These are phyloP conservation scores for Rhagophthalmus giganteus DNA, from an alignment of 2,888 invertebrate species.

Conservation along the genomic window DNA sequence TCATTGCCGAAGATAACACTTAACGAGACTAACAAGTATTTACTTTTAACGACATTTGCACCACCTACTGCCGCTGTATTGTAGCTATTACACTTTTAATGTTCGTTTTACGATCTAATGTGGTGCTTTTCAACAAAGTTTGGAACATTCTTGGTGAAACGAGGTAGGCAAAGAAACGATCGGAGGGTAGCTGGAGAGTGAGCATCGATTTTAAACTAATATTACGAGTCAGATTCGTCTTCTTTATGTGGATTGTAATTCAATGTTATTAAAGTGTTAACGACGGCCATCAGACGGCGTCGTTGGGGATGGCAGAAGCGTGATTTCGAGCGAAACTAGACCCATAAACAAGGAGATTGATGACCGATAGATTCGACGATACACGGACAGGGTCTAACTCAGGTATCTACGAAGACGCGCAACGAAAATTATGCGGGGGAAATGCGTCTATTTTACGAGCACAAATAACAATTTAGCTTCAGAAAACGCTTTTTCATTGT, in stretches of 20 bases:
- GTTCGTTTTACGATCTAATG: conserved; percentile 27
- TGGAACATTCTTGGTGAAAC: conserved; percentile 19
- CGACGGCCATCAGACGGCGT: conserved; percentile 41
- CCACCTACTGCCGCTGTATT: conserved; percentile 26
- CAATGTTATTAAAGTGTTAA: conserved; percentile 45
- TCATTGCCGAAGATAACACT: conserved; percentile 36
- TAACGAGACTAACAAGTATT: conserved; percentile 34
- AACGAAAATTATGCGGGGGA: too few species aligned
- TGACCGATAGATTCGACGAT: conserved; percentile 25
- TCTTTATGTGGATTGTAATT: conserved; percentile 41
- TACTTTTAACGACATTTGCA: conserved; percentile 34
- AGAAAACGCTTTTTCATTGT: too few species aligned
- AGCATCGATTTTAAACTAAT: conserved; percentile 14
- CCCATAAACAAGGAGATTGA: conserved; percentile 41
- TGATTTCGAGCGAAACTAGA: conserved; percentile 38
- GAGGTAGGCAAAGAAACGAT: conserved; percentile 23
- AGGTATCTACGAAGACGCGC: too few species aligned
- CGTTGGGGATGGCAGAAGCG: conserved; percentile 34
- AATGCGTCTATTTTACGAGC: too few species aligned
- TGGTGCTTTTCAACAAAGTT: conserved; percentile 23
- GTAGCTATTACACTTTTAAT: conserved; percentile 26
- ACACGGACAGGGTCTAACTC: conserved; percentile 23
- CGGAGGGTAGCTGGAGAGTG: conserved; percentile 2
- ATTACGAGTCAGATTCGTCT: conserved; percentile 22
- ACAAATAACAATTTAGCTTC: too few species aligned